These are phyloP conservation scores for Stomorhina lunata DNA, from an alignment of 2,888 invertebrate species.

Conservation along the genomic window DNA sequence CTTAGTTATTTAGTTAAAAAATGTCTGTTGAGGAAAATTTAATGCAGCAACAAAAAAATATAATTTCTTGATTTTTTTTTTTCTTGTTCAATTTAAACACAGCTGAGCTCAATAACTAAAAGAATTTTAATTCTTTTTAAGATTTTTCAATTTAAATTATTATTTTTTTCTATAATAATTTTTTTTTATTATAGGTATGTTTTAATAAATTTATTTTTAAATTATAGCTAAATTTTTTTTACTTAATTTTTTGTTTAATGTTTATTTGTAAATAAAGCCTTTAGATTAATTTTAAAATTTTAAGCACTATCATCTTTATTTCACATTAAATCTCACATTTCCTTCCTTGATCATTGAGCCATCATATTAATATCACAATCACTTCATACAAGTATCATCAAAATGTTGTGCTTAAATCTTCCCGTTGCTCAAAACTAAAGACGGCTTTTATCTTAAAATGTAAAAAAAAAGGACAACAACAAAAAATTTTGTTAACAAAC, in stretches of 20 bases:
- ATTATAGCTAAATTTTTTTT: too few species aligned
- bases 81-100: conserved; percentile 6
- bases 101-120: conserved; percentile 21
- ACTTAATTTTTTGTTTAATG: too few species aligned
- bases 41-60: conserved; percentile 39
- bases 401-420: conserved; percentile 32
- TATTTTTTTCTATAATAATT: conserved; percentile 10
- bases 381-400: conserved; percentile 19
- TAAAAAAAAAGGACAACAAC: neutral
- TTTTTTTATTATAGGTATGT: too few species aligned
- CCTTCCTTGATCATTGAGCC: conserved; percentile 42
- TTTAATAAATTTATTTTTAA: too few species aligned
- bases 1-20: neutral
- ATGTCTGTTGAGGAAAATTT: conserved; percentile 19
- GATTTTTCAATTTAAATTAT: conserved; percentile 54
- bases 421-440: conserved; percentile 30
- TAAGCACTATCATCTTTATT: conserved; percentile 14
- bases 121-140: conserved; percentile 49
- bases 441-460: conserved; percentile 49
- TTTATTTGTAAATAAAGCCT: too few species aligned
- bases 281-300: too few species aligned
- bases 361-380: conserved; percentile 51
- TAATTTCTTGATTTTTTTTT: conserved; percentile 46
- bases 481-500: conserved; percentile 2
- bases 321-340: conserved; percentile 30